A percentile compares a stretch with the other conserved stretches of the same genome.
Conservation (phyloP, 2,113 vertebrate species). For the Danio rerio region DNA sequence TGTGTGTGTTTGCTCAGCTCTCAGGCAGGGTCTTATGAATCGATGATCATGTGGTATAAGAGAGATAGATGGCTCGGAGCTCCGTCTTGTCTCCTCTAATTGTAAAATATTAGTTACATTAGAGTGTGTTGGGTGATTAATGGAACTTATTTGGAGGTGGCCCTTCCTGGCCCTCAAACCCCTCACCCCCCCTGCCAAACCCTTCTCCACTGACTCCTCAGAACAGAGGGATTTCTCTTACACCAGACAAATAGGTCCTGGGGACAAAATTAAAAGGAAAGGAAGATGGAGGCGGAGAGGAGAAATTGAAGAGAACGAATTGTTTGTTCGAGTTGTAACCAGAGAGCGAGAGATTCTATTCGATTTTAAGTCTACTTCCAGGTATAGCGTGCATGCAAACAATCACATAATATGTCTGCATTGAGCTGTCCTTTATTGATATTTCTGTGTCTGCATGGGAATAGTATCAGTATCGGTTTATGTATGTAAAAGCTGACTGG, state of each 20-base stretch:
- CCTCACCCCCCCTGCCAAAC: slow-evolving; percentile 78
- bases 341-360: slow-evolving; percentile 27
- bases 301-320: not conserved
- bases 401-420: not conserved
- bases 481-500: slow-evolving; percentile 50
- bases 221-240: slow-evolving; percentile 99
- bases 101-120: slow-evolving; percentile 99
- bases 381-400: not conserved
- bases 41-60: slow-evolving; percentile 99
- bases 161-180: slow-evolving; percentile 86
- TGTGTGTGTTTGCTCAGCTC: slow-evolving; percentile 87
- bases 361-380: not conserved
- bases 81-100: slow-evolving; percentile 99
- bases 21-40: slow-evolving; percentile 97
- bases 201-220: slow-evolving; percentile 92
- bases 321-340: slow-evolving; percentile 15
- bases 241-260: slow-evolving; percentile 92
- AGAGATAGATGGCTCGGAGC: slow-evolving; percentile 99
- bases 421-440: slow-evolving; percentile 60
- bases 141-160: slow-evolving; percentile 99
- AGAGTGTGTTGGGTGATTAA: slow-evolving; percentile 99
- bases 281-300: slow-evolving; percentile 50
- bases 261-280: slow-evolving; percentile 77
- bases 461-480: not conserved
- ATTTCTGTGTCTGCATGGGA: slow-evolving; percentile 15